Base-by-base conservation (phyloP, 1,140 invertebrate genomes). In the Lerema accius region DNA sequence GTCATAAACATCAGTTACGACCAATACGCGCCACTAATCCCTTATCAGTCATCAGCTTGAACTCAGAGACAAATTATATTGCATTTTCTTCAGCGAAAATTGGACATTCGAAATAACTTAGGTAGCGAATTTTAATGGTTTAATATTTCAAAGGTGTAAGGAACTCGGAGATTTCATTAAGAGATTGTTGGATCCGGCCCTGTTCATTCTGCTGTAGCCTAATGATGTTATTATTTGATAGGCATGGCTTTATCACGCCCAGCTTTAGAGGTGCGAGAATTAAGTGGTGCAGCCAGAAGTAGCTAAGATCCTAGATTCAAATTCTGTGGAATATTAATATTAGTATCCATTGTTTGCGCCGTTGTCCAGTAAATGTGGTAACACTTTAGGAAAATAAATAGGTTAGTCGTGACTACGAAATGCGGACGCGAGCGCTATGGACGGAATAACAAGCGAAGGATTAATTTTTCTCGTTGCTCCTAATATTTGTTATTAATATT, bases 181-280 rank as follows among this genome's bases (percentile, higher is more conserved):
- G 17, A 63, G 61, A 63, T 63, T 53, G 17, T 37, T 15, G 28
- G 26, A 43, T 13, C 26, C 26, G 13, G 51, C 40, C 37, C 42
- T 15, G 42, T 63, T 50, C 42, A 55, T 53, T 63, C 46, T 46
- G 48, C 46, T 17, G 15, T 56, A 9, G 14, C 23, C 53, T 43
- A 55, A 63, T 63, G 61, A 63, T 63, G 61, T 63, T 55, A 63
- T 63, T 63, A 63, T 63, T 63, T 63, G 61, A 63, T 63, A 63
- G 50, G 50, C 61, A 37, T 63, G 50, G 43, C 61, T 58, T 53
- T 58, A 58, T 58, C 53, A 58, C 53, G 53, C 26, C 53, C 26
- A 32, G 42, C 40, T 28, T 16, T 56, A 56, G 4, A 55, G 51
- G 51, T 42, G 53, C 23, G 19, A 43, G 53, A 45, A 58, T 58